Evolutionary conservation across 2,113 vertebrate genomes (phyloP), one percentile per base, ranked within the genome.

Genomic region (Tetraodon nigroviridis): DNA sequence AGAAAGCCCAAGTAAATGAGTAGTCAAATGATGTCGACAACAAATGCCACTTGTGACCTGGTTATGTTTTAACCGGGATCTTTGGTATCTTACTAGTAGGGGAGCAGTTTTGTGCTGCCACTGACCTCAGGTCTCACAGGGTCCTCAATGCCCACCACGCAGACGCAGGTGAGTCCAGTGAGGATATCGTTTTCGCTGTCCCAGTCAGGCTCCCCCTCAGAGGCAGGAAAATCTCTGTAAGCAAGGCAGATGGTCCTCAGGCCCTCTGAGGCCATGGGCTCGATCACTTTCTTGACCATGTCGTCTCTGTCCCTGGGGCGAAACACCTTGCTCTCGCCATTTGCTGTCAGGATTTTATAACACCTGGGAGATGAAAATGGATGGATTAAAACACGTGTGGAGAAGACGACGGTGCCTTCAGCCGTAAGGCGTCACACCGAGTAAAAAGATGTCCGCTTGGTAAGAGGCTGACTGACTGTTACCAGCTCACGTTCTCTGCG

Each of bases 191-290:
- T 95, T 84, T 99, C 97, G 16, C 94, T 96, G 78, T 99, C 95
- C 97, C 97, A 99, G 64, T 98, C 95, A 0, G 95, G 95, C 80
- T 98, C 95, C 13, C 92, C 92, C 54, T 98, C 95, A 8, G 92
- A 90, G 50, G 80, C 90, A 65, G 95, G 90, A 70, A 99, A 98
- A 83, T 98, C 95, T 84, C 96, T 89, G 87, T 95, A 98, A 7
- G 92, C 97, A 61, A 99, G 82, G 84, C 97, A 99, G 88, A 99
- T 99, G 70, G 97, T 99, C 81, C 97, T 92, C 74, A 99, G 88
- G 73, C 96, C 97, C 85, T 99, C 97, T 1, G 96, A 98, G 57
- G 97, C 97, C 97, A 99, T 99, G 24, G 95, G 95, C 80, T 99
- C 97, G 50, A 99, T 98, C 79, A 99, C 96, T 32, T 93, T 95